Evolutionary conservation across 2,113 vertebrate genomes (phyloP).

Genomic region (Hippolais icterina): DNA sequence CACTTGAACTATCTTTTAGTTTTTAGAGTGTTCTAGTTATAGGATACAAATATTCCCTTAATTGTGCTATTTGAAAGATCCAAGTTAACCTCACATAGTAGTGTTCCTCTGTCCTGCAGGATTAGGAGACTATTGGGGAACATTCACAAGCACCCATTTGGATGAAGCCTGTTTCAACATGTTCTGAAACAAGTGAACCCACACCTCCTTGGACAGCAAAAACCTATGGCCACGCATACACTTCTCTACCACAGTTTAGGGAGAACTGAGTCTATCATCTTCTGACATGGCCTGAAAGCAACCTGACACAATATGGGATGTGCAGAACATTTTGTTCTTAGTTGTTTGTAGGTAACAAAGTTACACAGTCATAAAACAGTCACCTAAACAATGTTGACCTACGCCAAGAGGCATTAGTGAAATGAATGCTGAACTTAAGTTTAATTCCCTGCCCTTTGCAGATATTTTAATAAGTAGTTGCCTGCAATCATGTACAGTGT

Average conservation of each 20-base stretch:
- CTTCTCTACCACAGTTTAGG: neutral
- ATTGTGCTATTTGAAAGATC: neutral
- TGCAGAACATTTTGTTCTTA: neutral
- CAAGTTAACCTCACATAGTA: neutral
- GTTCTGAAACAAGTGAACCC: neutral
- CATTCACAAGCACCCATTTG: neutral
- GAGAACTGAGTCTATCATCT: neutral
- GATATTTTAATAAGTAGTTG: neutral
- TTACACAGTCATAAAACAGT: neutral
- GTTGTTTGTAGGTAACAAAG: neutral
- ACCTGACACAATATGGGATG: neutral
- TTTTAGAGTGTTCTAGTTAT: neutral
- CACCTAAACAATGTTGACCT: neutral
- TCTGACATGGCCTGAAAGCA: neutral
- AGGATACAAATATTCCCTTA: neutral
- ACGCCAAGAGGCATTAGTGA: neutral
- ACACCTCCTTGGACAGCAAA: neutral
- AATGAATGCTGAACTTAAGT: neutral
- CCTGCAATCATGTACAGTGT: neutral
- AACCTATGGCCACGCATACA: accelerated
- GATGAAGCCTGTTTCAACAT: neutral
- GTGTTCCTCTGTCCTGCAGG: neutral
- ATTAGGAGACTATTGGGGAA: neutral
- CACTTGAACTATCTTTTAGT: neutral
- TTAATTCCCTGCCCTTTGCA: neutral